A percentile compares a stretch with the other conserved stretches of the same genome.
Evolutionary conservation across 2,888 invertebrate genomes (phyloP).

Genomic region (Caenorhabditis imperialis): DNA sequence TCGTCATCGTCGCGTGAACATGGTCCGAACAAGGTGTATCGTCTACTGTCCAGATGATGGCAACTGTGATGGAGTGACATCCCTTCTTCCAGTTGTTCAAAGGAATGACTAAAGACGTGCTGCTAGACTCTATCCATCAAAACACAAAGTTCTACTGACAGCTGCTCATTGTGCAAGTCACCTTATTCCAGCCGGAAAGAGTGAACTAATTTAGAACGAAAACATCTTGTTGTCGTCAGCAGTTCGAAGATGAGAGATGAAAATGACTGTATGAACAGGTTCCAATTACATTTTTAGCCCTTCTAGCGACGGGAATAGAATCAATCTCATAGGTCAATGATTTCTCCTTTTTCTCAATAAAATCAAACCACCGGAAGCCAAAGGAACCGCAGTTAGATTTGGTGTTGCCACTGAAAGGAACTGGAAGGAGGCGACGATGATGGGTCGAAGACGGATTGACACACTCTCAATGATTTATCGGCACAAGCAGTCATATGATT

Average conservation of each 20-base stretch:
- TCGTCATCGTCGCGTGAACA: not conserved
- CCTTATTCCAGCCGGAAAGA: conserved; percentile 1
- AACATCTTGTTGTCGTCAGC: not conserved
- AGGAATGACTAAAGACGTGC: too few relatives aligned
- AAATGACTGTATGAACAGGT: not conserved
- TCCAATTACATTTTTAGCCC: conserved; percentile 2
- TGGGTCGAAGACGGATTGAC: conserved; percentile 5
- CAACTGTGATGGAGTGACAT: not conserved
- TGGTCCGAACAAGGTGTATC: not conserved
- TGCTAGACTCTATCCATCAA: conserved; percentile 30
- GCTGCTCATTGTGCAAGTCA: conserved; percentile 19
- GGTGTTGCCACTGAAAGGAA: too few relatives aligned
- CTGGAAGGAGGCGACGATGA: not conserved
- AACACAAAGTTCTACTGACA: conserved; percentile 34
- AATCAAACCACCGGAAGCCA: not conserved
- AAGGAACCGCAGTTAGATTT: too few relatives aligned
- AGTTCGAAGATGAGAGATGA: conserved; percentile 23
- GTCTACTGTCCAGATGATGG: not conserved
- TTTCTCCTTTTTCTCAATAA: too few relatives aligned
- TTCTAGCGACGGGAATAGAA: conserved; percentile 3
- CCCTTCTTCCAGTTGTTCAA: too few relatives aligned
- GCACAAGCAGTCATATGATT: conserved; percentile 32
- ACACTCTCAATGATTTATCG: conserved; percentile 38
- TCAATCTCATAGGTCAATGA: conserved; percentile 1
- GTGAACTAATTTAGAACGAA: too few relatives aligned